phyloP scores from a whole-genome alignment of 2,888 invertebrate species.

The Lasioglossum zephyrum region DNA sequence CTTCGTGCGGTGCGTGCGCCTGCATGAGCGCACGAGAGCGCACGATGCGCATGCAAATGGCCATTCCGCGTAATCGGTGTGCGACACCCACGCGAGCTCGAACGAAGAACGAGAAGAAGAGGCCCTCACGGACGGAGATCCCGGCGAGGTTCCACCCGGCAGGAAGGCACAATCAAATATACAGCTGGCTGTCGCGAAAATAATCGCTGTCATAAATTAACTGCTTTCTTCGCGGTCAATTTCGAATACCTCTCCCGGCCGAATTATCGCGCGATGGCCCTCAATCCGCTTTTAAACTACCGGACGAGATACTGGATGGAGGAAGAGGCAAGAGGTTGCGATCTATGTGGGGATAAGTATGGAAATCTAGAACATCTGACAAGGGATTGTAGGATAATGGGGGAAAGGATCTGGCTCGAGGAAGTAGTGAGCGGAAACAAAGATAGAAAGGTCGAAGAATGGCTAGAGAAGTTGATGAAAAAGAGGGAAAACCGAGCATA shows the following conservation, averaged over 20 bases:
- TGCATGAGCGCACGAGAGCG: neutral
- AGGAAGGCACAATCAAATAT: slow-evolving; percentile 25
- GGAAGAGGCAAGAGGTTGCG: too few relatives aligned
- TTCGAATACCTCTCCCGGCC: slow-evolving; percentile 7
- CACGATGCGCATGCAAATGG: slow-evolving; percentile 39
- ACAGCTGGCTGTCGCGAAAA: slow-evolving; percentile 31
- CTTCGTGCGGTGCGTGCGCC: slow-evolving; percentile 20
- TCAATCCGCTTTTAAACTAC: neutral
- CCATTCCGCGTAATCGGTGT: slow-evolving; percentile 46
- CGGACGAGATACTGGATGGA: too few relatives aligned
- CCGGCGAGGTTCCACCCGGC: neutral
- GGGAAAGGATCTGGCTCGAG: too few relatives aligned
- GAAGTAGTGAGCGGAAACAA: too few relatives aligned
- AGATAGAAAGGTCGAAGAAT: too few relatives aligned
- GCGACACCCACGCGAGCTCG: slow-evolving; percentile 51
- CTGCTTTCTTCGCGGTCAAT: slow-evolving; percentile 14
- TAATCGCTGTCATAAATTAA: slow-evolving; percentile 46
- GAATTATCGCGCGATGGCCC: neutral
- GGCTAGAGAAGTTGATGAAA: too few relatives aligned
- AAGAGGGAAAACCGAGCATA: too few relatives aligned
- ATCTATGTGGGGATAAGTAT: too few relatives aligned
- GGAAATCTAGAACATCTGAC: too few relatives aligned
- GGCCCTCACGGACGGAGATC: neutral
- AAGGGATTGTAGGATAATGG: too few relatives aligned
- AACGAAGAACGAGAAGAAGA: slow-evolving; percentile 50